These are phyloP conservation scores for Parazoanthus swiftii DNA, from an alignment of 92 coral and sea anemone species.

Conservation along the genomic window DNA sequence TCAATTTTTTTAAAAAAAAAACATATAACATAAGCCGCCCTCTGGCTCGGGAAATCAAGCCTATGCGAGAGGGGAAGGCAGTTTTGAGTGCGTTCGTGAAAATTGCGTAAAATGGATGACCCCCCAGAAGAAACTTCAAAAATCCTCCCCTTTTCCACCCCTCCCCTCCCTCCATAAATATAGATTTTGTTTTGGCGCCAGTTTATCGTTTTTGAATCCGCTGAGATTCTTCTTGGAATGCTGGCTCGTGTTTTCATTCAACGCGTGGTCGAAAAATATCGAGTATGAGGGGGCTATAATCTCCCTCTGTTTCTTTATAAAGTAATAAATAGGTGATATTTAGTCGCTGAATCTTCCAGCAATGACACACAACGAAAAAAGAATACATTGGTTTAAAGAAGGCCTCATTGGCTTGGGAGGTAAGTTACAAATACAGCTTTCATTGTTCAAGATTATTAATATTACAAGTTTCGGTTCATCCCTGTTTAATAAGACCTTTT, in stretches of 20 bases:
- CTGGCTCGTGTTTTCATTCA: constrained; percentile 31
- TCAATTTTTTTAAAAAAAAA: too few relatives aligned
- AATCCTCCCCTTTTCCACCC: too few relatives aligned
- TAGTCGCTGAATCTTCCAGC: not conserved
- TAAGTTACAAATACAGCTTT: not conserved
- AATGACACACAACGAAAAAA: constrained; percentile 86
- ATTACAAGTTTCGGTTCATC: too few relatives aligned
- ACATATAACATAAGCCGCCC: too few relatives aligned
- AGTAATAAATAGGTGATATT: not conserved
- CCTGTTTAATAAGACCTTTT: too few relatives aligned
- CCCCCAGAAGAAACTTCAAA: too few relatives aligned
- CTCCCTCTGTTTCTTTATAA: not conserved
- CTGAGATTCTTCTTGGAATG: constrained; percentile 12
- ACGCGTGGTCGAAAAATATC: not conserved
- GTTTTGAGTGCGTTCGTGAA: too few relatives aligned
- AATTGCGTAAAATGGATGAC: too few relatives aligned
- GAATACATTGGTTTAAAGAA: constrained; percentile 83
- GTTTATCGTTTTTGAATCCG: constrained; percentile 9
- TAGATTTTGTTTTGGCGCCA: constrained; percentile 1
- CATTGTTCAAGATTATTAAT: too few relatives aligned
- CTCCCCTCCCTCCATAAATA: too few relatives aligned
- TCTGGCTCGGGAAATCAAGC: too few relatives aligned
- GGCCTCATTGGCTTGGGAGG: constrained; percentile 93
- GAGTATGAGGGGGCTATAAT: not conserved
- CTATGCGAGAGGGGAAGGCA: too few relatives aligned